Conservation (phyloP, 2,888 invertebrate genomes). For the Noctua pronuba region DNA sequence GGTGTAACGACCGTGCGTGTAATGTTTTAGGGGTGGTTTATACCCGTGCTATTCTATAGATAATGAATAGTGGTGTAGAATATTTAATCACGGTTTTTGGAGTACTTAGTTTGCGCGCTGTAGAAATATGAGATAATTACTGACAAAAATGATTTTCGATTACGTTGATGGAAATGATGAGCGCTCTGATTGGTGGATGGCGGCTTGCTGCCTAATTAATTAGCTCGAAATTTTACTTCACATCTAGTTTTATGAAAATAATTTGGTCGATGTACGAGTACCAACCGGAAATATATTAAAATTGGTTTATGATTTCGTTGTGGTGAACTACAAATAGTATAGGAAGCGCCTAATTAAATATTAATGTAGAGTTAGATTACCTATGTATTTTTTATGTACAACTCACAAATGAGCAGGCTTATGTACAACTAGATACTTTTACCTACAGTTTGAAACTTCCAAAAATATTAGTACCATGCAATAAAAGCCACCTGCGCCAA, state of each 20-base stretch:
- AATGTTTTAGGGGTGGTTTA: conserved; percentile 85
- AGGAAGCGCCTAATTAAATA: conserved; percentile 20
- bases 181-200: conserved; percentile 64
- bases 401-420: too few relatives aligned
- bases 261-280: conserved; percentile 35
- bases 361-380: conserved; percentile 31
- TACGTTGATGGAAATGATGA: conserved; percentile 78
- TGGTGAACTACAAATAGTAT: conserved; percentile 40
- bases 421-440: background rate
- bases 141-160: conserved; percentile 85
- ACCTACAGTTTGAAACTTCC: background rate
- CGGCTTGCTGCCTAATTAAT: conserved; percentile 68
- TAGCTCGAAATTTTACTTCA: conserved; percentile 61
- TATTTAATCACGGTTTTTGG: conserved; percentile 88
- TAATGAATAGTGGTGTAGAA: conserved; percentile 89
- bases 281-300: conserved; percentile 54
- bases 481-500: background rate
- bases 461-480: background rate
- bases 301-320: conserved; percentile 49
- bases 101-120: conserved; percentile 82
- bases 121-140: conserved; percentile 87
- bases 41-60: conserved; percentile 77
- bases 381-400: background rate
- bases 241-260: conserved; percentile 64
- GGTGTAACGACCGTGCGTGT: conserved; percentile 85